Evolutionary conservation across 2,888 invertebrate genomes (phyloP).

Genomic region (Andrena bucephala): DNA sequence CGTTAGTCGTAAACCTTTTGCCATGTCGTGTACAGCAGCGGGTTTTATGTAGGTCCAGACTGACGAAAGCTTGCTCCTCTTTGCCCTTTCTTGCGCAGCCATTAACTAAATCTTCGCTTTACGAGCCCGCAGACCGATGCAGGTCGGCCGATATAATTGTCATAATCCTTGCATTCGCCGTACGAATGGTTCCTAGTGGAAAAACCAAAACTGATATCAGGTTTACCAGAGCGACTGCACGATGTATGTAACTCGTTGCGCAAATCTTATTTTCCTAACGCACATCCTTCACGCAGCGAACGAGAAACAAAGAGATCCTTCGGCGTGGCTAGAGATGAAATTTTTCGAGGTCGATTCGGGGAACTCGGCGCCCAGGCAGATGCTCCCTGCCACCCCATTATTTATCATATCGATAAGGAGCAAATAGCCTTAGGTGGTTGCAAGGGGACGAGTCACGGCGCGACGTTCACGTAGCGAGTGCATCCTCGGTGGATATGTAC

Average conservation of each 20-base stretch:
- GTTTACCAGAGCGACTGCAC: too few species aligned
- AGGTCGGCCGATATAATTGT: slow-evolving; percentile 3
- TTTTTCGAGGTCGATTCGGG: not conserved
- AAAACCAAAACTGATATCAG: too few species aligned
- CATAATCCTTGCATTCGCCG: too few species aligned
- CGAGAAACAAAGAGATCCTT: not conserved
- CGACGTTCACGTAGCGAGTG: slow-evolving; percentile 33
- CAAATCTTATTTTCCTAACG: not conserved
- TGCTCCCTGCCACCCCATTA: slow-evolving; percentile 23
- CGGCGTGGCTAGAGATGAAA: slow-evolving; percentile 7
- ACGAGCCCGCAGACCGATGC: slow-evolving; percentile 11
- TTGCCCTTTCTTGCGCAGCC: slow-evolving; percentile 25
- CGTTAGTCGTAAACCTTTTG: slow-evolving; percentile 61
- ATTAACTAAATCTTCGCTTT: slow-evolving; percentile 34
- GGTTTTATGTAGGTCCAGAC: slow-evolving; percentile 46
- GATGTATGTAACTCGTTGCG: too few species aligned
- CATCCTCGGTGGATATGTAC: slow-evolving; percentile 48
- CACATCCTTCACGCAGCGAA: not conserved
- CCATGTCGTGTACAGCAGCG: slow-evolving; percentile 48
- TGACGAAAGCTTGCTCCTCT: slow-evolving; percentile 58
- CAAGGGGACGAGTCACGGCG: slow-evolving; percentile 17
- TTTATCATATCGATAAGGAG: slow-evolving; percentile 55
- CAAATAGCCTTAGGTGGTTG: slow-evolving; percentile 39
- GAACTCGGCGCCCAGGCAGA: not conserved
- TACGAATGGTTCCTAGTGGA: too few species aligned